Evolutionary conservation across 2,888 invertebrate species (phyloP).

Genomic region (Parascotia fuliginaria): DNA sequence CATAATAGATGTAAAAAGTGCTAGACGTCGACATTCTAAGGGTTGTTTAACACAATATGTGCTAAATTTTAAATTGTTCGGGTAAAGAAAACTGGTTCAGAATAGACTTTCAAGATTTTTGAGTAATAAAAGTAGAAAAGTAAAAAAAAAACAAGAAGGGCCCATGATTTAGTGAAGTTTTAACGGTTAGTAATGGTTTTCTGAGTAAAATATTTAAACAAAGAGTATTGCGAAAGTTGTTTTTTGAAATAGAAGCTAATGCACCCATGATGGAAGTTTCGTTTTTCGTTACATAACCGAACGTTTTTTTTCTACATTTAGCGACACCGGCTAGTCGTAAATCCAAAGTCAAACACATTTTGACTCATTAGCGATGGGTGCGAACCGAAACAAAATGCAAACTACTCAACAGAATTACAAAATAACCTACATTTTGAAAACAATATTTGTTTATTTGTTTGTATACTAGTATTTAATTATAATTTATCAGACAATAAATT

Average conservation of each 20-base stretch:
- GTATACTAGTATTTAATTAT: not conserved
- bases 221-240: constrained; percentile 58
- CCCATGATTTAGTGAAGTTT: constrained; percentile 9
- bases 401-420: constrained; percentile 41
- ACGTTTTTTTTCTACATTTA: constrained; percentile 70
- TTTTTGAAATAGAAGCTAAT: constrained; percentile 49
- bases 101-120: not conserved
- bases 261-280: constrained; percentile 56
- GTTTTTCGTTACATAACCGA: constrained; percentile 63
- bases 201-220: constrained; percentile 38
- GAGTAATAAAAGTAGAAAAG: not conserved
- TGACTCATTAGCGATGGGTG: constrained; percentile 71
- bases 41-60: not conserved
- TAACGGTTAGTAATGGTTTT: constrained; percentile 14
- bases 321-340: constrained; percentile 71
- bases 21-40: too few species aligned
- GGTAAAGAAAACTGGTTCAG: not conserved
- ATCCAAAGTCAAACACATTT: constrained; percentile 63
- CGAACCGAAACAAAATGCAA: constrained; percentile 52
- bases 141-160: too few species aligned
- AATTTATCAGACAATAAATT: too few species aligned
- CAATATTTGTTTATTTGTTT: not conserved
- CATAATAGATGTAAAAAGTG: too few species aligned
- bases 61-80: not conserved
- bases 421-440: constrained; percentile 13